Conservation (phyloP, 2,797 vertebrate genomes). For the Petrocephalus schoutedeni region DNA sequence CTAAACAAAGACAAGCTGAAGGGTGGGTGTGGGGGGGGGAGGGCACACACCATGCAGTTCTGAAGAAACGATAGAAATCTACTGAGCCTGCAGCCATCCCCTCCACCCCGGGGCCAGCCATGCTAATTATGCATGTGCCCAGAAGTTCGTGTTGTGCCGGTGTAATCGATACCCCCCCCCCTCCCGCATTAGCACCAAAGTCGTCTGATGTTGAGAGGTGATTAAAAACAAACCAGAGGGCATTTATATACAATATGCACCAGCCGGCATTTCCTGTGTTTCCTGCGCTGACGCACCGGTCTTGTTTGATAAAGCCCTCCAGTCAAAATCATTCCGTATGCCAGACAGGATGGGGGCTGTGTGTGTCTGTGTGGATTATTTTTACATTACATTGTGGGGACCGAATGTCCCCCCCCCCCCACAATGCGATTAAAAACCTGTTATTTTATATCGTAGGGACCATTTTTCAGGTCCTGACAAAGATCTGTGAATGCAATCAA, state of each 20-base stretch:
- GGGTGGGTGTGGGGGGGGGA: constrained; percentile 23
- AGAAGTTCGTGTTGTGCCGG: not conserved
- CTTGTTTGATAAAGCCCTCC: not conserved
- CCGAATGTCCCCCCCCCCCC: too few species aligned
- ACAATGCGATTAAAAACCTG: too few species aligned
- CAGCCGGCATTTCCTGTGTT: not conserved
- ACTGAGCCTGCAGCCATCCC: not conserved
- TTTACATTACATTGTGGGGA: too few species aligned
- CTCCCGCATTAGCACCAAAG: constrained; percentile 48
- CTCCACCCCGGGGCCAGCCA: not conserved
- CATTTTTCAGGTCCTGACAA: too few species aligned
- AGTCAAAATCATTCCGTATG: not conserved
- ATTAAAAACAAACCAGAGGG: constrained; percentile 57
- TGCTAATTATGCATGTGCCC: not conserved
- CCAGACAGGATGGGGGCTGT: not conserved
- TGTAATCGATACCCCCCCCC: not conserved
- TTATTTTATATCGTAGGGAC: too few species aligned
- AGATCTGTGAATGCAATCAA: too few species aligned
- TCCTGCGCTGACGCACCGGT: not conserved
- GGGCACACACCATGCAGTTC: constrained; percentile 25
- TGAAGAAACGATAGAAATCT: constrained; percentile 55
- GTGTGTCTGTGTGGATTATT: not conserved
- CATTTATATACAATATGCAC: constrained; percentile 46
- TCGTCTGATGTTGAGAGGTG: constrained; percentile 49
- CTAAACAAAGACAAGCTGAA: constrained; percentile 37